phyloP scores from a whole-genome alignment of 2,797 vertebrate species.

The Onychomys leucogaster region DNA sequence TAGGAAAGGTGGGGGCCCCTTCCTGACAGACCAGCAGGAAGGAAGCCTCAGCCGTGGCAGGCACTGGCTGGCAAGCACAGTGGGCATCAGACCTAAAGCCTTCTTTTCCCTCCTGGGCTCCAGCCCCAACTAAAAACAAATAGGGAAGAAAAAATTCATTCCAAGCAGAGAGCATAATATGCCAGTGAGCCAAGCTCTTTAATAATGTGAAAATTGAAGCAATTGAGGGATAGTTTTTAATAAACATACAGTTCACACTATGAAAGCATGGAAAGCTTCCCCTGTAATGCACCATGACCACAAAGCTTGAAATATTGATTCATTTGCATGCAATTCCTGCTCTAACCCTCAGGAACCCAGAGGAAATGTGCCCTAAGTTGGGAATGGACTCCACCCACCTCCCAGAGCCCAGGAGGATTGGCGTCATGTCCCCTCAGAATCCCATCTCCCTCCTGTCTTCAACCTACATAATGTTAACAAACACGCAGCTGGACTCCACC shows the following conservation, averaged over 20 bases:
- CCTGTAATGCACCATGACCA: background rate
- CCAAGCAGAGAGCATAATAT: conserved; percentile 50
- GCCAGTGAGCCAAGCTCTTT: conserved; percentile 67
- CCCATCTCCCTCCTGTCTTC: background rate
- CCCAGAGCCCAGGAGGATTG: background rate
- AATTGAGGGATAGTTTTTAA: conserved; percentile 64
- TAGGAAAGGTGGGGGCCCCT: conserved; percentile 47
- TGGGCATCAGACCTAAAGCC: background rate
- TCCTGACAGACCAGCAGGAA: conserved; percentile 74
- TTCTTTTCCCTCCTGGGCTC: conserved; percentile 50
- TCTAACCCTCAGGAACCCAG: background rate
- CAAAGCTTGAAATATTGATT: conserved; percentile 64
- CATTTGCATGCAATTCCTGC: conserved; percentile 41
- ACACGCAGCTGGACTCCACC: background rate
- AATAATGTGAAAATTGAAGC: conserved; percentile 78
- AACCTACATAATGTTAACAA: background rate
- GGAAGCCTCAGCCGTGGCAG: conserved; percentile 29
- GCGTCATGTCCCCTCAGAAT: background rate
- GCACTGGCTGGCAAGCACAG: background rate
- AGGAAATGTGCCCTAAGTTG: background rate
- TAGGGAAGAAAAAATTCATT: background rate
- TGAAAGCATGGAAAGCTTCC: conserved; percentile 68
- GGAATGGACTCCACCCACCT: background rate
- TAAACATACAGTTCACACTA: conserved; percentile 58
- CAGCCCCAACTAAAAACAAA: background rate